phyloP scores from a whole-genome alignment of 2,888 invertebrate genomes.

The Gisinianus flammeolus region DNA sequence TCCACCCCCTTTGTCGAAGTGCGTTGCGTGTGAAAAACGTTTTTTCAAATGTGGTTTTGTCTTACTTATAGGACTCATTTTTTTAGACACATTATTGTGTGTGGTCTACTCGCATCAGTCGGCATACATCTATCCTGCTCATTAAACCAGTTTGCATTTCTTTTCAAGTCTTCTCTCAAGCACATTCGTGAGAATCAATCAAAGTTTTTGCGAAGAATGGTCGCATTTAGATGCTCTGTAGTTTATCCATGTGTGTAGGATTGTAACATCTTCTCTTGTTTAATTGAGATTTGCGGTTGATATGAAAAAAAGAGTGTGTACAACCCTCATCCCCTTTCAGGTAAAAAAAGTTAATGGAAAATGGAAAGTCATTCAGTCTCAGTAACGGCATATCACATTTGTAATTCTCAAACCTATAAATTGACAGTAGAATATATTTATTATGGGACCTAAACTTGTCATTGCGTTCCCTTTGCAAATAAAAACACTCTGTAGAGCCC shows the following conservation, averaged over 20 bases:
- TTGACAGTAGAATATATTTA: background rate
- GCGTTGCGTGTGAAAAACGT: background rate
- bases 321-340: too few relatives aligned
- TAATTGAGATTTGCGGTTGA: too few relatives aligned
- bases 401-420: background rate
- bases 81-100: background rate
- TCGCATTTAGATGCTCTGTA: too few relatives aligned
- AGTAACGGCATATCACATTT: conserved; percentile 12
- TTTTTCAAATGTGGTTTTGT: background rate
- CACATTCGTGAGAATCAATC: too few relatives aligned
- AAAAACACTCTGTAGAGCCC: conserved; percentile 44
- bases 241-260: too few relatives aligned
- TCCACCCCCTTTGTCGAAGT: conserved; percentile 58
- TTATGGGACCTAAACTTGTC: background rate
- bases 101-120: too few relatives aligned
- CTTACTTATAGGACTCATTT: background rate
- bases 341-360: too few relatives aligned
- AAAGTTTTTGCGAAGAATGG: too few relatives aligned
- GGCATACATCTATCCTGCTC: background rate
- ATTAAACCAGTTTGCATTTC: background rate
- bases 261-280: too few relatives aligned
- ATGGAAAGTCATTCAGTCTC: too few relatives aligned
- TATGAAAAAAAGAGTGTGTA: too few relatives aligned
- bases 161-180: too few relatives aligned
- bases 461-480: background rate